A percentile compares a stretch with the other conserved stretches of the same genome.
Conservation (phyloP, 2,113 vertebrate species). For the Leiothrix lutea region DNA sequence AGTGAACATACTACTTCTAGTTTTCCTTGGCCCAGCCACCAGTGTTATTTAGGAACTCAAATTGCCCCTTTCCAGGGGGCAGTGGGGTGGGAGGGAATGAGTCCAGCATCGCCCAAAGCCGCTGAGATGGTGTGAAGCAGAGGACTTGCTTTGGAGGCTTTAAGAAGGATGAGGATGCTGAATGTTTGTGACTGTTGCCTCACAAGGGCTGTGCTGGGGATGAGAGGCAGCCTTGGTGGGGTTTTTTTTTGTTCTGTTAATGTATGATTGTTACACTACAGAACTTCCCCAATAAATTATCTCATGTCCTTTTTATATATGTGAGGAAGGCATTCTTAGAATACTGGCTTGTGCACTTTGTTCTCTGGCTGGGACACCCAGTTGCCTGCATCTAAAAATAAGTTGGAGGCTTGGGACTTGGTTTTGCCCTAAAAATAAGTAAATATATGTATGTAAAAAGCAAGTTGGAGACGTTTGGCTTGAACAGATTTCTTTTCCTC, state of each 20-base stretch:
- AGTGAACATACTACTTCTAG: conserved; percentile 34
- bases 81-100: not conserved
- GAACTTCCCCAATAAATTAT: conserved; percentile 61
- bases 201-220: conserved; percentile 23
- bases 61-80: not conserved
- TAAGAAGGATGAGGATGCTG: not conserved
- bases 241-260: not conserved
- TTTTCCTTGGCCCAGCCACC: conserved; percentile 56
- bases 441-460: not conserved
- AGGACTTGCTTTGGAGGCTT: not conserved
- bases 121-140: not conserved
- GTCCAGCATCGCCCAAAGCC: not conserved
- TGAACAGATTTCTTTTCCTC: not conserved
- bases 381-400: conserved; percentile 65
- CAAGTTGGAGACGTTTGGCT: not conserved
- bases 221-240: not conserved
- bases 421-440: not conserved
- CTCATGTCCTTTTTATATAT: conserved; percentile 48
- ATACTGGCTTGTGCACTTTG: not conserved
- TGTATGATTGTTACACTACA: conserved; percentile 38
- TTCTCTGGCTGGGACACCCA: not conserved
- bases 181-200: not conserved
- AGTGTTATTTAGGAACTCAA: conserved; percentile 58
- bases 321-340: conserved; percentile 52
- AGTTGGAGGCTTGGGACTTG: not conserved